These are phyloP conservation scores for Sula dactylatra DNA, from an alignment of 2,113 vertebrate species.

Conservation along the genomic window DNA sequence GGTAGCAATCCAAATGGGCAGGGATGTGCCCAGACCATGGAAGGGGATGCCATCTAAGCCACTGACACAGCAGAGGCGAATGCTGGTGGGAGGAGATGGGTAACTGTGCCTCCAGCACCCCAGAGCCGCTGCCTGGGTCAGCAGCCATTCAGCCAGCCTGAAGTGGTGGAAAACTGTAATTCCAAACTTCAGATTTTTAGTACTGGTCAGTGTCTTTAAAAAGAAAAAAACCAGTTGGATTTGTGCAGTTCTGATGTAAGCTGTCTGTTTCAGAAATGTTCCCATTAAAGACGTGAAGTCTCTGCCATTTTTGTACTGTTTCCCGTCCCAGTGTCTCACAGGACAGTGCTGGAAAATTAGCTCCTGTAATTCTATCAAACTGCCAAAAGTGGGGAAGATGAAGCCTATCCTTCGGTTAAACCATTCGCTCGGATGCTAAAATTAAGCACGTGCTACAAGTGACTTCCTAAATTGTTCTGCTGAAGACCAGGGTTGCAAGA, in stretches of 20 bases:
- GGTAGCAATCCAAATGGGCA: too few species aligned
- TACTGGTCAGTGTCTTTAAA: background rate
- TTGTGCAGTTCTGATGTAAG: background rate
- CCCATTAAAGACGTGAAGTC: background rate
- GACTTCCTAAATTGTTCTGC: background rate
- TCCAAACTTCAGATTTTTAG: background rate
- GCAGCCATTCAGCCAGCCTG: background rate
- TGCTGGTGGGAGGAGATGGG: background rate
- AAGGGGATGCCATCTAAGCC: background rate
- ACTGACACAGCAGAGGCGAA: accelerated
- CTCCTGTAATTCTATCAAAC: background rate
- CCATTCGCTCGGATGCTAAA: background rate
- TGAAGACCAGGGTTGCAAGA: background rate
- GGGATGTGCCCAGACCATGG: background rate
- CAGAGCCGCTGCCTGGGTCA: accelerated
- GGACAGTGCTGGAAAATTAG: background rate
- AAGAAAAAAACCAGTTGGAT: background rate
- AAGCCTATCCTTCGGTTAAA: background rate
- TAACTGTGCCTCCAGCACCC: background rate
- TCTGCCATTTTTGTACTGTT: background rate
- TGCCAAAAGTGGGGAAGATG: background rate
- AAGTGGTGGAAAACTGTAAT: background rate
- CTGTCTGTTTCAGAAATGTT: background rate
- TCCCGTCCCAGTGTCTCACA: background rate
- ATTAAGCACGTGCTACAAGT: background rate